Evolutionary conservation across 2,113 vertebrate genomes (phyloP).

Genomic region (Cyanoramphus novaezelandiae): DNA sequence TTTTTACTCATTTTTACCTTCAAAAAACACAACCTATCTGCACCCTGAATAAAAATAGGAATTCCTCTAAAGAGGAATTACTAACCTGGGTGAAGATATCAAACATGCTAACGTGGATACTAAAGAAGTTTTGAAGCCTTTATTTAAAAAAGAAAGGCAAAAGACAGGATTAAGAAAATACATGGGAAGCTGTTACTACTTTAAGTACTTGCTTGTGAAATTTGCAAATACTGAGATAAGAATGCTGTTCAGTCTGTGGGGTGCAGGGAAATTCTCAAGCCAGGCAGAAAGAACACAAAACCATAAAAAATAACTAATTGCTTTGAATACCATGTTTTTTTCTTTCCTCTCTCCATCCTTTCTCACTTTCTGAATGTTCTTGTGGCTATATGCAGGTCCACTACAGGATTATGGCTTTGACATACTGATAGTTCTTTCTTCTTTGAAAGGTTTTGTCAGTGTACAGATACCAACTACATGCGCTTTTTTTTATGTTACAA

Average conservation of each 20-base stretch:
- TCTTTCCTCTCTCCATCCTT: not conserved
- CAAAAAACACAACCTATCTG: not conserved
- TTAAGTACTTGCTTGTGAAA: not conserved
- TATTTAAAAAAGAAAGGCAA: not conserved
- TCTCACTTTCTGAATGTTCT: not conserved
- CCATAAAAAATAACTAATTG: not conserved
- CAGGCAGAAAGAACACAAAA: not conserved
- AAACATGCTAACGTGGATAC: not conserved
- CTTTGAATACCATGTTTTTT: not conserved
- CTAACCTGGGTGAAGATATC: not conserved
- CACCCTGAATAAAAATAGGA: not conserved
- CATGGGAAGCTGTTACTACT: not conserved
- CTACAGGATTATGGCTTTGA: not conserved
- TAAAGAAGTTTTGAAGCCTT: not conserved
- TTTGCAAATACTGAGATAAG: not conserved
- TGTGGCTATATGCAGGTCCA: not conserved
- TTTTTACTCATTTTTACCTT: not conserved
- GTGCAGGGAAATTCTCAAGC: not conserved
- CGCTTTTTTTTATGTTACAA: not conserved
- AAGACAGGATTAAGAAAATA: not conserved
- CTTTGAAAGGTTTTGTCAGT: not conserved
- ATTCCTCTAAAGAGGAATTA: not conserved
- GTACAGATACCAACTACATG: not conserved
- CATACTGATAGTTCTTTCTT: not conserved
- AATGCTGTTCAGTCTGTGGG: not conserved